Conservation (phyloP, 2,888 invertebrate species). For the Tipula confusa region DNA sequence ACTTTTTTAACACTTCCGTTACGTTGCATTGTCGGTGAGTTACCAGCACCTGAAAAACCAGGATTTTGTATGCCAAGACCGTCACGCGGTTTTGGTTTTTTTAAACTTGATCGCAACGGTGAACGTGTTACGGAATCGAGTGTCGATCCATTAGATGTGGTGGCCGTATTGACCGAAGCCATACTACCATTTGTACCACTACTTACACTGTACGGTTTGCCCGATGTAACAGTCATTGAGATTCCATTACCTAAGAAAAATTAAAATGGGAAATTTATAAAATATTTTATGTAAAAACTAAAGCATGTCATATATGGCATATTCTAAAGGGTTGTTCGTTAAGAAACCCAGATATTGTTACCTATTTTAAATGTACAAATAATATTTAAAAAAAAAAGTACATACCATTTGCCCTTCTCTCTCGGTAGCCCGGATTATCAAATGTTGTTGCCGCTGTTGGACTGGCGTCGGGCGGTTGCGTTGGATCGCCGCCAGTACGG, state of each 20-base stretch:
- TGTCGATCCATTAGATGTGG: conserved; percentile 57
- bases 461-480: conserved; percentile 55
- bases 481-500: conserved; percentile 75
- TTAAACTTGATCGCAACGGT: conserved; percentile 74
- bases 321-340: neutral
- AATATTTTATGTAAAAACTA: neutral
- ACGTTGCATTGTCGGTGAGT: conserved; percentile 75
- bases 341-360: too few relatives aligned
- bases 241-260: conserved; percentile 59
- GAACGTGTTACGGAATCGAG: conserved; percentile 55
- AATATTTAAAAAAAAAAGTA: neutral
- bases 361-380: too few relatives aligned
- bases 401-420: conserved; percentile 53
- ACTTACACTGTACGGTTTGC: conserved; percentile 66
- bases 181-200: conserved; percentile 63
- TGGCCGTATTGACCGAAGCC: conserved; percentile 68
- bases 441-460: conserved; percentile 66
- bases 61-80: conserved; percentile 83
- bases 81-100: conserved; percentile 66
- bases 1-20: conserved; percentile 89
- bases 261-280: neutral
- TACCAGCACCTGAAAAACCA: conserved; percentile 64
- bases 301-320: neutral
- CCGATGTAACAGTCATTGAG: conserved; percentile 83
- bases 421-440: conserved; percentile 82